Conservation (phyloP, 2,888 invertebrate species). For the Drosophila robusta region DNA sequence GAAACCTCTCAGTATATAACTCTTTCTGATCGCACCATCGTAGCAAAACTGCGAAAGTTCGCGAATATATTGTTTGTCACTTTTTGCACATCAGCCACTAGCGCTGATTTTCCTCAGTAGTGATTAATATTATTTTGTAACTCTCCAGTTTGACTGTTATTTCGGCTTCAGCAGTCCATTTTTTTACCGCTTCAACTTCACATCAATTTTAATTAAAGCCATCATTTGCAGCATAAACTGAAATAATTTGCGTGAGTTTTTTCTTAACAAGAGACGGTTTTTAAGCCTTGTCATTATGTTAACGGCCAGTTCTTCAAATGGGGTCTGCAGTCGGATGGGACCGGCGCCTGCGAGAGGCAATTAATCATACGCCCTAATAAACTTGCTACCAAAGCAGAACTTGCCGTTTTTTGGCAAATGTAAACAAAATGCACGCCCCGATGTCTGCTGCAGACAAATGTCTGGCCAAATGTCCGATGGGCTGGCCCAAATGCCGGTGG, state of each 20-base stretch:
- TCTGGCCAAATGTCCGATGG: conserved; percentile 73
- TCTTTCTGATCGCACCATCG: too few species aligned
- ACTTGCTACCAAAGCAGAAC: conserved; percentile 59
- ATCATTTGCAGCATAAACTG: conserved; percentile 57
- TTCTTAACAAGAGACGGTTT: conserved; percentile 43
- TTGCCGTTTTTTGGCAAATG: conserved; percentile 60
- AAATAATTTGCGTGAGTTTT: conserved; percentile 65
- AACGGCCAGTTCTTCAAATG: conserved; percentile 40
- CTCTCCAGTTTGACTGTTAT: background rate
- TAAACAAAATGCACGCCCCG: conserved; percentile 76
- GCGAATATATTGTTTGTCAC: too few species aligned
- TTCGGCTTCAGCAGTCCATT: too few species aligned
- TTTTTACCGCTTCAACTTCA: background rate
- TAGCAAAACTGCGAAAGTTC: too few species aligned
- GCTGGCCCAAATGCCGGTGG: conserved; percentile 45
- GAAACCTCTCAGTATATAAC: too few species aligned
- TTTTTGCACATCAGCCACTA: too few species aligned
- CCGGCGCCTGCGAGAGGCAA: conserved; percentile 64
- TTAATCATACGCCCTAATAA: conserved; percentile 77
- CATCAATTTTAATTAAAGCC: conserved; percentile 67
- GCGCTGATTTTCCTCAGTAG: too few species aligned
- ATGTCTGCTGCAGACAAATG: conserved; percentile 76
- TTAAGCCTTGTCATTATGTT: conserved; percentile 6
- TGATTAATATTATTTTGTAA: too few species aligned
- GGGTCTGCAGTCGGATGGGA: conserved; percentile 19